These are phyloP conservation scores for Cassiopea andromeda DNA, from an alignment of 30 jellyfish, hydroid and myxozoan species.

Conservation along the genomic window DNA sequence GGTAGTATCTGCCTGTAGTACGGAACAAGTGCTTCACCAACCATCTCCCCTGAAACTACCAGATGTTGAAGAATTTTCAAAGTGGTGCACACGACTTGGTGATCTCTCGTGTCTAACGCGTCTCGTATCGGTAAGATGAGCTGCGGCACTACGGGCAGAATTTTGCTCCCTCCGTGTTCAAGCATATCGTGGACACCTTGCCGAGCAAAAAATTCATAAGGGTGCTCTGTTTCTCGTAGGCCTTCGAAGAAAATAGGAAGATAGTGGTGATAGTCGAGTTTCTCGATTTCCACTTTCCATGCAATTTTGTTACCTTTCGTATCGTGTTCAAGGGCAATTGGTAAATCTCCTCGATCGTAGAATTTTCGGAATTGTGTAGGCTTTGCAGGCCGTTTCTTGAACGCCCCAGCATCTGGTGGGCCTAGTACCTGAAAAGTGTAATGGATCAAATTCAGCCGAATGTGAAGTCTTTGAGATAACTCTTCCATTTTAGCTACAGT, in stretches of 20 bases:
- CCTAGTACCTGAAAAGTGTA: constrained; percentile 81
- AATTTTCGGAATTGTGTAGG: constrained; percentile 85
- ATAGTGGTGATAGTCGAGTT: constrained; percentile 89
- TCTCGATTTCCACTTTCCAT: constrained; percentile 98
- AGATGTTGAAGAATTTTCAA: constrained; percentile 88
- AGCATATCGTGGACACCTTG: constrained; percentile 98
- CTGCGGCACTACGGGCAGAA: constrained; percentile 93
- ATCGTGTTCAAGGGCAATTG: constrained; percentile 96
- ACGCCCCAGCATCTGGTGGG: constrained; percentile 97
- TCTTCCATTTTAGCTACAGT: too few relatives aligned
- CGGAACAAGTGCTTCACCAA: constrained; percentile 96
- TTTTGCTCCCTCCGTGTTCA: constrained; percentile 94
- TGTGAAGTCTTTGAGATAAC: neutral
- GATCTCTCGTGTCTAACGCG: constrained; percentile 90
- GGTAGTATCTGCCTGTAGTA: constrained; percentile 95
- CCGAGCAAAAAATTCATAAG: constrained; percentile 89
- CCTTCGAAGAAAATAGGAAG: constrained; percentile 97
- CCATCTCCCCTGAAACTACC: constrained; percentile 86
- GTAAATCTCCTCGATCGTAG: constrained; percentile 96
- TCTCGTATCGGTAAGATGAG: constrained; percentile 92
- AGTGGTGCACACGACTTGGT: constrained; percentile 85
- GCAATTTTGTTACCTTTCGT: constrained; percentile 96
- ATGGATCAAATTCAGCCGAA: neutral
- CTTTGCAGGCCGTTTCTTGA: constrained; percentile 82
- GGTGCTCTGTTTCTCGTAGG: constrained; percentile 84